phyloP scores from a whole-genome alignment of 2,113 vertebrate genomes.

The Mionectes macconnelli region DNA sequence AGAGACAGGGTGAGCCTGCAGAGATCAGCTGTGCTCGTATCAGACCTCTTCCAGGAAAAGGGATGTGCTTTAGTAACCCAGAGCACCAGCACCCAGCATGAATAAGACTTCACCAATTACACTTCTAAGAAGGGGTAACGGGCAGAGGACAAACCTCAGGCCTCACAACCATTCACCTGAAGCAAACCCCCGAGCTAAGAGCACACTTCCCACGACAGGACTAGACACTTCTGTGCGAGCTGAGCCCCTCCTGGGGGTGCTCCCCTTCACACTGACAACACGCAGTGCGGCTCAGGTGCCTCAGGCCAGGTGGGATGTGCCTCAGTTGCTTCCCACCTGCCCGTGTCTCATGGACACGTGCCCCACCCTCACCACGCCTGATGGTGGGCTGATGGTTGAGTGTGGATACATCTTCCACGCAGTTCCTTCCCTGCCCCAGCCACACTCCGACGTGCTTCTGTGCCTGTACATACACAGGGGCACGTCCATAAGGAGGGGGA shows the following conservation, averaged over 20 bases:
- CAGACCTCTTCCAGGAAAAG: background rate
- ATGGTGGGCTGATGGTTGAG: no score
- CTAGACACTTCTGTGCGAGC: background rate
- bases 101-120: background rate
- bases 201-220: background rate
- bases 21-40: background rate
- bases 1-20: background rate
- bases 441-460: background rate
- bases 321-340: background rate
- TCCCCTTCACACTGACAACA: background rate
- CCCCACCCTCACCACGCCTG: background rate
- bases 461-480: background rate
- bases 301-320: background rate
- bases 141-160: background rate
- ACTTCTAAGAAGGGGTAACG: background rate
- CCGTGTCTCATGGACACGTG: background rate
- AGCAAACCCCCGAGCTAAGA: background rate
- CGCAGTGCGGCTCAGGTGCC: background rate
- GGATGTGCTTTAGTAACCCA: background rate
- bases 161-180: background rate
- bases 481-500: fast-evolving
- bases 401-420: background rate
- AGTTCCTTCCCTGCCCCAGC: background rate
- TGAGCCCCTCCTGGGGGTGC: background rate
- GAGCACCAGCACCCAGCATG: background rate